A percentile compares a stretch with the other conserved stretches of the same genome.
Conservation (phyloP, 2,113 vertebrate genomes). For the Python bivittatus region DNA sequence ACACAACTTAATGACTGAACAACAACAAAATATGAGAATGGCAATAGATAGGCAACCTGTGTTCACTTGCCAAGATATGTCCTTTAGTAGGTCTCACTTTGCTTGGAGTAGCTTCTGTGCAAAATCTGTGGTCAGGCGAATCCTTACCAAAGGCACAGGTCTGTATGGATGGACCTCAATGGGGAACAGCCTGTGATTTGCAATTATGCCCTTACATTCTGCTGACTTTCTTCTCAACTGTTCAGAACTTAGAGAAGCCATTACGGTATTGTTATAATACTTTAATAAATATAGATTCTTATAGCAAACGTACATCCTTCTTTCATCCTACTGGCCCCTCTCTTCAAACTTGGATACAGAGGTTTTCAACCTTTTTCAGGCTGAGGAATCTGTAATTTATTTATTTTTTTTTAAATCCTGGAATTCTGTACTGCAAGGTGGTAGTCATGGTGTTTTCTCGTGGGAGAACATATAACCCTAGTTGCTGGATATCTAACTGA, state of each 20-base stretch:
- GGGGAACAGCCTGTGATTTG: too few species aligned
- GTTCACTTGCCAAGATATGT: background rate
- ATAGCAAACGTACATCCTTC: background rate
- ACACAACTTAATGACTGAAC: too few species aligned
- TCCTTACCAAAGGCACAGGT: background rate
- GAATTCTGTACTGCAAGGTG: too few species aligned
- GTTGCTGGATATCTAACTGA: too few species aligned
- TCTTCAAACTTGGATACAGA: background rate
- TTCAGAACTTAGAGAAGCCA: background rate
- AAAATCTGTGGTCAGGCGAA: background rate
- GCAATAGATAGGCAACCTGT: background rate
- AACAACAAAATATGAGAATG: too few species aligned
- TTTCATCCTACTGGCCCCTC: background rate
- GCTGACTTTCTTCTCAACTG: fast-evolving
- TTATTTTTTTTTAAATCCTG: too few species aligned
- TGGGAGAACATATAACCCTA: too few species aligned
- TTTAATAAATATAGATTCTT: background rate
- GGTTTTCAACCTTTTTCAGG: too few species aligned
- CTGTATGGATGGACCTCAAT: too few species aligned
- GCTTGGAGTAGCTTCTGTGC: background rate
- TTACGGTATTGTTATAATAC: background rate
- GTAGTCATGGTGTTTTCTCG: too few species aligned
- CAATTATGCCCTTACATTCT: background rate
- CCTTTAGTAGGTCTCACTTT: background rate
- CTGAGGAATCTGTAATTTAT: too few species aligned